phyloP scores from a whole-genome alignment of 2,888 invertebrate genomes.

The Pachymerium ferrugineum region DNA sequence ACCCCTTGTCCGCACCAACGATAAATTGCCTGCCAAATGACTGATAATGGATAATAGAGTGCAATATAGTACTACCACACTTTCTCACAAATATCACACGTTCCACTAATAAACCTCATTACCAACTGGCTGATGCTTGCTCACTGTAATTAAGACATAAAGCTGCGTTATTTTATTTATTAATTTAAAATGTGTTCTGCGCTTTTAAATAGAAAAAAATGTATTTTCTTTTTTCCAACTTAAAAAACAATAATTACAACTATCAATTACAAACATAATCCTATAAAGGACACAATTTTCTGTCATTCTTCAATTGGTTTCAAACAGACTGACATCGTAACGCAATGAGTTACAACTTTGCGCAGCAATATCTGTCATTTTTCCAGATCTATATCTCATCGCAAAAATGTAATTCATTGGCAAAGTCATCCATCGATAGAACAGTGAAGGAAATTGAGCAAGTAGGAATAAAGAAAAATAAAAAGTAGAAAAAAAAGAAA shows the following conservation, averaged over 20 bases:
- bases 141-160: neutral
- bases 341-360: constrained; percentile 24
- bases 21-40: constrained; percentile 25
- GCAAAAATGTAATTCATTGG: constrained; percentile 9
- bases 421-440: constrained; percentile 21
- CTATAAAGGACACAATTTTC: neutral
- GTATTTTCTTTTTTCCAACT: neutral
- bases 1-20: neutral
- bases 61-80: neutral
- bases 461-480: neutral
- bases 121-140: neutral
- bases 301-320: constrained; percentile 10
- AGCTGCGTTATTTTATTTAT: neutral
- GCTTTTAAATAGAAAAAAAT: too few relatives aligned
- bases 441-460: constrained; percentile 20
- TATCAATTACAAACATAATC: neutral
- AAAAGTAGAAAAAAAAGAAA: neutral
- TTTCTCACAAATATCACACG: neutral
- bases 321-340: neutral
- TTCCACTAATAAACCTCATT: constrained; percentile 6
- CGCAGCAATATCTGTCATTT: constrained; percentile 14
- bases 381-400: constrained; percentile 6
- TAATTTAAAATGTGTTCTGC: neutral
- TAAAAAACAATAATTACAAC: neutral
- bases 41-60: constrained; percentile 23